Percentiles rank a stretch among this genome's conserved stretches.
These are phyloP conservation scores for Scolopax mira DNA, from an alignment of 2,113 vertebrate genomes.

Conservation along the genomic window DNA sequence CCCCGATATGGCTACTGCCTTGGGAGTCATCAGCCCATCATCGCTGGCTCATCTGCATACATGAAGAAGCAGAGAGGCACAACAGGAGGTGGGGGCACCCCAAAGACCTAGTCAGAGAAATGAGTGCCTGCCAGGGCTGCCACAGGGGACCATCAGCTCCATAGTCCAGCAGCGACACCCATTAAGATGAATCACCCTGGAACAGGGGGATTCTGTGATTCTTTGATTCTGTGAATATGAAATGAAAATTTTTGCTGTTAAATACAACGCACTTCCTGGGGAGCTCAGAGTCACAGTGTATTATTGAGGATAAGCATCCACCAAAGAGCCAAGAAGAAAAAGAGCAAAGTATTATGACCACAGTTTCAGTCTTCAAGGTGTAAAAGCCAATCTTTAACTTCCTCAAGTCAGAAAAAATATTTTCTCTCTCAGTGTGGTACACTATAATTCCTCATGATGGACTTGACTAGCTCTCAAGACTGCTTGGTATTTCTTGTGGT, in stretches of 20 bases:
- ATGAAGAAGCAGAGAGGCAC: too few species aligned
- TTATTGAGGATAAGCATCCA: not conserved
- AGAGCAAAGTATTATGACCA: not conserved
- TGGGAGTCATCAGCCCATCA: too few species aligned
- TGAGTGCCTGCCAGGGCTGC: not conserved
- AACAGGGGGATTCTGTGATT: not conserved
- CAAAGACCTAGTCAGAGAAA: not conserved
- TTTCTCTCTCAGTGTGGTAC: not conserved
- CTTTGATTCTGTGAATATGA: not conserved
- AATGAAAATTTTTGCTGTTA: not conserved
- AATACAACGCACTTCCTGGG: not conserved
- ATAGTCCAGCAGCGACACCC: not conserved
- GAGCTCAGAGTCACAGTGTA: not conserved
- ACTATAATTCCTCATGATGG: not conserved
- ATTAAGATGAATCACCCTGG: not conserved
- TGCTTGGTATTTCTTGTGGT: not conserved
- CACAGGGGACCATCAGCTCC: not conserved
- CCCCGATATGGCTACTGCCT: too few species aligned
- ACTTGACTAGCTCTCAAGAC: not conserved
- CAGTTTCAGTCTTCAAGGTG: not conserved
- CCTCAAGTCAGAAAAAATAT: not conserved
- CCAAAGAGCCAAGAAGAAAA: not conserved
- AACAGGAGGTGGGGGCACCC: not conserved
- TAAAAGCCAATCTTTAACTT: not conserved
- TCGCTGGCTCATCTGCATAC: too few species aligned